Evolutionary conservation across 2,797 vertebrate species (phyloP).

Genomic region (Hippopotamyrus pictus): DNA sequence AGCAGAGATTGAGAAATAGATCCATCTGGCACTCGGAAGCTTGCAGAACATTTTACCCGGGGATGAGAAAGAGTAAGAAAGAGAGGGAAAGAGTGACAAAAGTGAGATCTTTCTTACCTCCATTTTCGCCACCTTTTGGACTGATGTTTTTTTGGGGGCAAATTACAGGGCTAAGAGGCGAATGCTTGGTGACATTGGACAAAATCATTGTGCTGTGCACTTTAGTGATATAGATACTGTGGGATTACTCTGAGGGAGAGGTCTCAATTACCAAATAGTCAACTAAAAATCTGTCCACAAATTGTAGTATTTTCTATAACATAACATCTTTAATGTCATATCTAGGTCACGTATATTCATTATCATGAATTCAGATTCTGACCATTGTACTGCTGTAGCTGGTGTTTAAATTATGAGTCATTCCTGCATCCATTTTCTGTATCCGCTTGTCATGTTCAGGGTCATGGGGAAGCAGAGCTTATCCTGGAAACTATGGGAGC

Average conservation of each 20-base stretch:
- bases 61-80: constrained; percentile 22
- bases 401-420: background rate
- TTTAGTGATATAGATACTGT: background rate
- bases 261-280: background rate
- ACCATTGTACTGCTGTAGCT: background rate
- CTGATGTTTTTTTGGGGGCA: background rate
- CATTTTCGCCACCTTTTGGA: constrained; percentile 12
- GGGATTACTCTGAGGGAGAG: background rate
- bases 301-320: background rate
- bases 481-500: background rate
- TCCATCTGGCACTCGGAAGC: constrained; percentile 43
- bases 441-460: background rate
- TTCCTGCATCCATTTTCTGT: background rate
- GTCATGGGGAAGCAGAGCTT: background rate
- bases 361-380: background rate
- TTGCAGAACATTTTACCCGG: constrained; percentile 38
- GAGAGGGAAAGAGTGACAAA: constrained; percentile 2
- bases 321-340: background rate
- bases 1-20: constrained; percentile 45
- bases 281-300: background rate
- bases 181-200: background rate
- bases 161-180: background rate
- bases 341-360: background rate
- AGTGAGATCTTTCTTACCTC: constrained; percentile 25
- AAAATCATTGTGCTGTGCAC: background rate